Evolutionary conservation across 2,888 invertebrate genomes (phyloP).

Genomic region (Camponotus fellah): DNA sequence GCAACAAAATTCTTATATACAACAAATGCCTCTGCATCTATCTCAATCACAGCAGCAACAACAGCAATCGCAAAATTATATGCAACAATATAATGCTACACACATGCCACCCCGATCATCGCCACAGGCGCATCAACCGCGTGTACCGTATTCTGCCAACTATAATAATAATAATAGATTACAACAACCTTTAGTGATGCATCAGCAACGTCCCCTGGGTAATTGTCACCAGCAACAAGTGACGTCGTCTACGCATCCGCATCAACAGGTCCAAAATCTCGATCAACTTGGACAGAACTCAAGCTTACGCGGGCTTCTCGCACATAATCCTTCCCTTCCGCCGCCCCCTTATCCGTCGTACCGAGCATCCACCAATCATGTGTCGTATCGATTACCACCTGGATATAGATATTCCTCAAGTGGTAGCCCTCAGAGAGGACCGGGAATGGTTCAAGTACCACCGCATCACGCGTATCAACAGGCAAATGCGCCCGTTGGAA

Average conservation of each 20-base stretch:
- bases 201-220: slow-evolving; percentile 80
- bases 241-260: slow-evolving; percentile 89
- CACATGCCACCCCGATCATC: slow-evolving; percentile 82
- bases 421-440: slow-evolving; percentile 70
- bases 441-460: slow-evolving; percentile 69
- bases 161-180: slow-evolving; percentile 81
- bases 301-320: slow-evolving; percentile 73
- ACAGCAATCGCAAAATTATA: slow-evolving; percentile 84
- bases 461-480: slow-evolving; percentile 79
- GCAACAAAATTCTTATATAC: slow-evolving; percentile 77
- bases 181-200: slow-evolving; percentile 80
- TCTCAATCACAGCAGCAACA: slow-evolving; percentile 84
- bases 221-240: slow-evolving; percentile 86
- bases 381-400: slow-evolving; percentile 81
- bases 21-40: slow-evolving; percentile 79
- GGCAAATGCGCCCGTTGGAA: slow-evolving; percentile 76
- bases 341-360: slow-evolving; percentile 63
- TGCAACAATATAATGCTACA: slow-evolving; percentile 84
- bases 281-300: slow-evolving; percentile 82
- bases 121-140: slow-evolving; percentile 79
- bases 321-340: slow-evolving; percentile 80
- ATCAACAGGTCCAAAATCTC: slow-evolving; percentile 82
- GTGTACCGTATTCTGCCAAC: slow-evolving; percentile 79
- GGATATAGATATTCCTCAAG: slow-evolving; percentile 76
- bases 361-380: slow-evolving; percentile 79